Evolutionary conservation across 2,113 vertebrate genomes (phyloP).

Genomic region (Pseudolaguvia tuberculata): DNA sequence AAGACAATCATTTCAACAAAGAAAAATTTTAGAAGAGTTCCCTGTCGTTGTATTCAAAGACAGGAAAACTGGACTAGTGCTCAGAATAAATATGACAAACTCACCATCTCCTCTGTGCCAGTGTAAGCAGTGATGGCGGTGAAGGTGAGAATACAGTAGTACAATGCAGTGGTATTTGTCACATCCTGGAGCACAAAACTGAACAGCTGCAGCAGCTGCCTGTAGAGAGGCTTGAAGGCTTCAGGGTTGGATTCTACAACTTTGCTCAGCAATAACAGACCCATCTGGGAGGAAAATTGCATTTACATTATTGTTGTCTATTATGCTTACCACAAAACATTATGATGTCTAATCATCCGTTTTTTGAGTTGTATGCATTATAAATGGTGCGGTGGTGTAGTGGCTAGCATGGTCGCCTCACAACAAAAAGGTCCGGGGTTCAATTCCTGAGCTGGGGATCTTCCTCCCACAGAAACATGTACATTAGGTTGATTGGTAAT

Average conservation of each 20-base stretch:
- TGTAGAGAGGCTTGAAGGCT: constrained; percentile 72
- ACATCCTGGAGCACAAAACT: constrained; percentile 68
- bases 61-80: background rate
- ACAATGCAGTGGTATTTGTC: constrained; percentile 68
- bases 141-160: constrained; percentile 78
- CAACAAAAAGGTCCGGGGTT: too few relatives aligned
- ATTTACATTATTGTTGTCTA: too few relatives aligned
- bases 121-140: constrained; percentile 67
- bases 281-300: constrained; percentile 62
- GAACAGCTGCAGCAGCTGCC: constrained; percentile 75
- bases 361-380: too few relatives aligned
- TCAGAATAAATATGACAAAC: constrained; percentile 1
- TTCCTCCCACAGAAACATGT: too few relatives aligned
- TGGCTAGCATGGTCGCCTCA: too few relatives aligned
- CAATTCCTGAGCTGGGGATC: too few relatives aligned
- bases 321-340: too few relatives aligned
- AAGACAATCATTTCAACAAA: background rate
- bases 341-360: too few relatives aligned
- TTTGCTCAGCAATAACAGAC: constrained; percentile 77
- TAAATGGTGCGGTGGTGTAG: too few relatives aligned
- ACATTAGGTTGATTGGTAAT: too few relatives aligned
- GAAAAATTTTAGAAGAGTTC: background rate
- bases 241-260: constrained; percentile 75
- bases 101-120: constrained; percentile 76
- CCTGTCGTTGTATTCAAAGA: too few relatives aligned